A percentile compares a stretch with the other conserved stretches of the same genome.
These are phyloP conservation scores for Virgularia gustaviana DNA, from an alignment of 92 coral and sea anemone genomes.

Conservation along the genomic window DNA sequence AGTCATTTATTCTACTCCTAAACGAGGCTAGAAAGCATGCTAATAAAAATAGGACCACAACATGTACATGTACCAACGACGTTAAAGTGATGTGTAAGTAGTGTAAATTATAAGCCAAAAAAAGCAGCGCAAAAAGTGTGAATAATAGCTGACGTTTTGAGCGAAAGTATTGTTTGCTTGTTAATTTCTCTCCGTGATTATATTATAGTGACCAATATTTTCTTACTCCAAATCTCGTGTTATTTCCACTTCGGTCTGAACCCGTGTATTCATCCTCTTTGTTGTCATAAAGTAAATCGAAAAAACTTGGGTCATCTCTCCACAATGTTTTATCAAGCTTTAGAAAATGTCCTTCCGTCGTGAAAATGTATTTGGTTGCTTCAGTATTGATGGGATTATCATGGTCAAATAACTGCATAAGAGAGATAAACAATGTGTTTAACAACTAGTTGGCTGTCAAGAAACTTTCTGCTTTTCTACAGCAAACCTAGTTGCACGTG, in stretches of 20 bases:
- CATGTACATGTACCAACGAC: no score
- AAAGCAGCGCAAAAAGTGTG: no score
- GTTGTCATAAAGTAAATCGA: constrained; percentile 43
- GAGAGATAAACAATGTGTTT: background rate
- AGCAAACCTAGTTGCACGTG: background rate
- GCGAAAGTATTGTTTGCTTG: background rate
- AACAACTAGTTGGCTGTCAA: background rate
- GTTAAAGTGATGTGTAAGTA: no score
- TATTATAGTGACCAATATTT: background rate
- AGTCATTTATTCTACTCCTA: no score
- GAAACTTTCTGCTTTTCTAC: background rate
- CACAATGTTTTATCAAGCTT: constrained; percentile 61
- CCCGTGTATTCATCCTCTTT: constrained; percentile 71
- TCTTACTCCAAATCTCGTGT: constrained; percentile 31
- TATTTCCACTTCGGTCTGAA: constrained; percentile 36
- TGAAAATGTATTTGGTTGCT: constrained; percentile 90
- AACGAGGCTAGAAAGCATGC: no score
- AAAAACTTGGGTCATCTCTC: constrained; percentile 35
- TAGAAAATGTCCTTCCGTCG: constrained; percentile 91
- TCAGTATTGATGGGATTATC: constrained; percentile 91
- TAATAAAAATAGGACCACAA: no score
- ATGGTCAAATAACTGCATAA: constrained; percentile 69
- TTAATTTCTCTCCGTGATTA: background rate
- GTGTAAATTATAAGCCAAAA: no score
- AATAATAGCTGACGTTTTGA: no score